These are phyloP conservation scores for Nipponia nippon DNA, from an alignment of 2,113 vertebrate species.

Conservation along the genomic window DNA sequence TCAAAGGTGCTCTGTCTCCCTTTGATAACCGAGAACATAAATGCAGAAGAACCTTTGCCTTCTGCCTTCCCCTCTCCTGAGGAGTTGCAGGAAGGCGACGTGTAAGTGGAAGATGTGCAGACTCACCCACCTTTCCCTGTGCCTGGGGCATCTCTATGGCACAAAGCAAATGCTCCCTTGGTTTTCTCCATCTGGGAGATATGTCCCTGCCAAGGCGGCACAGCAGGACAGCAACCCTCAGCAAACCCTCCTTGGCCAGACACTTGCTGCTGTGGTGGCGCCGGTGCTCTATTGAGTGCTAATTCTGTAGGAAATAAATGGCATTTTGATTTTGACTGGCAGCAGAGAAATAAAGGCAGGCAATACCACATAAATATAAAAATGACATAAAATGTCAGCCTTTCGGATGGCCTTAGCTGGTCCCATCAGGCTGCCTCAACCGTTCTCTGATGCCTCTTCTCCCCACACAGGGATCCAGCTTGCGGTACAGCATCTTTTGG, in stretches of 20 bases:
- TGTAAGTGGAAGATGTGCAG: neutral
- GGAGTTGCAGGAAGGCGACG: neutral
- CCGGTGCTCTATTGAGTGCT: neutral
- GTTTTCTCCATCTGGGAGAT: neutral
- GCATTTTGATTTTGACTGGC: neutral
- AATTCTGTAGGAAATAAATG: neutral
- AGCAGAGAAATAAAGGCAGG: neutral
- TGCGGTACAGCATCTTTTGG: neutral
- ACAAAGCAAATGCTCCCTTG: neutral
- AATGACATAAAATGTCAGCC: neutral
- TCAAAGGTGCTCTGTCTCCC: neutral
- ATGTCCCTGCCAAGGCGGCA: neutral
- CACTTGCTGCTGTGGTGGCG: neutral
- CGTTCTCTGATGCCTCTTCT: neutral
- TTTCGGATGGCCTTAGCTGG: neutral
- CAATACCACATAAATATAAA: neutral
- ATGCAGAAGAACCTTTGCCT: neutral
- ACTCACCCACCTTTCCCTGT: neutral
- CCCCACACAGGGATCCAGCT: neutral
- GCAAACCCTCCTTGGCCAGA: neutral
- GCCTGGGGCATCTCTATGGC: fast-evolving
- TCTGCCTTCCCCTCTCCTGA: neutral
- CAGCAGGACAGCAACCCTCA: neutral
- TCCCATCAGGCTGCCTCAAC: neutral
- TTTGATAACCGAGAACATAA: fast-evolving